A percentile compares a stretch with the other conserved stretches of the same genome.
Conservation (phyloP, 64 coral and sea anemone genomes). For the Stichodactyla helianthus region DNA sequence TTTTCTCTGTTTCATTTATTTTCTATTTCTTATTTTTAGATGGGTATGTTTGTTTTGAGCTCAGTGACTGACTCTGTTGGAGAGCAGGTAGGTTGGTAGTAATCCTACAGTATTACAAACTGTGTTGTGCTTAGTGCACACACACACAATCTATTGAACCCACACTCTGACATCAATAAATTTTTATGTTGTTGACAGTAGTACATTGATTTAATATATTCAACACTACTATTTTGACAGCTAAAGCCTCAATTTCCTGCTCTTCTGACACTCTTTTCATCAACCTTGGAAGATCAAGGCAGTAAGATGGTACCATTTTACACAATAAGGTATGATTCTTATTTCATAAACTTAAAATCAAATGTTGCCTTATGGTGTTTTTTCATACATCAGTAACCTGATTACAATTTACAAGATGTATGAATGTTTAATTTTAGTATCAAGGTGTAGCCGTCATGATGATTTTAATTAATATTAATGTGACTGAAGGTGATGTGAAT, state of each 20-base stretch:
- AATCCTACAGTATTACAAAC: no score
- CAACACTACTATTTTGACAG: constrained; percentile 11
- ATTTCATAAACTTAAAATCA: background rate
- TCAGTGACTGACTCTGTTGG: constrained; percentile 88
- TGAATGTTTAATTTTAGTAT: no score
- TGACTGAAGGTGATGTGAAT: no score
- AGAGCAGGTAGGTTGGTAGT: constrained; percentile 53
- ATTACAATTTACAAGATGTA: no score
- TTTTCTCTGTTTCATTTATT: background rate
- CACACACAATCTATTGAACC: no score
- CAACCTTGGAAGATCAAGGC: constrained; percentile 76
- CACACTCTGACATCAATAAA: no score
- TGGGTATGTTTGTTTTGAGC: constrained; percentile 98
- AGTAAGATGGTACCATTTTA: constrained; percentile 84
- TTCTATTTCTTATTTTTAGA: constrained; percentile 45
- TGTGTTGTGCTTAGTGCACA: no score
- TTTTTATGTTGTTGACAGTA: background rate
- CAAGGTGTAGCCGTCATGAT: no score
- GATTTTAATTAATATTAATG: no score
- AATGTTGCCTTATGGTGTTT: no score
- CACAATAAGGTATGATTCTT: constrained; percentile 68
- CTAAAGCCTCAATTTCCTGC: constrained; percentile 77
- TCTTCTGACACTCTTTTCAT: constrained; percentile 71
- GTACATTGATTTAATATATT: background rate
- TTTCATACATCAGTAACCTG: no score